Conservation (phyloP, 2,797 vertebrate genomes). For the Anolis apletophallus region DNA sequence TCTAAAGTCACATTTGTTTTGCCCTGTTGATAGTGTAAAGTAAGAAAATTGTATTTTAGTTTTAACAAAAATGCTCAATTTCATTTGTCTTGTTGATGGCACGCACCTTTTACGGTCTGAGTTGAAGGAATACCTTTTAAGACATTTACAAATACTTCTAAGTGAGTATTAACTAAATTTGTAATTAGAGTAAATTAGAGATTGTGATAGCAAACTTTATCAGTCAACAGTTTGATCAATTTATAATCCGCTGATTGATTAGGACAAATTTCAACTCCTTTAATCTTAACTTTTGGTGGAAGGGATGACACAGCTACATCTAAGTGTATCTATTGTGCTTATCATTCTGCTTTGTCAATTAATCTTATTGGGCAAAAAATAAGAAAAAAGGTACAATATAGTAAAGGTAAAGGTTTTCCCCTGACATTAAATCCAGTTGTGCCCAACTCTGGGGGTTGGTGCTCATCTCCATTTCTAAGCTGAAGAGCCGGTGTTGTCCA, state of each 20-base stretch:
- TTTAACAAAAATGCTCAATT: not conserved
- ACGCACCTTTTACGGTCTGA: not conserved
- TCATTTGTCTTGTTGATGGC: not conserved
- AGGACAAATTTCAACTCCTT: not conserved
- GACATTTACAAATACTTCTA: not conserved
- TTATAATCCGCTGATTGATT: not conserved
- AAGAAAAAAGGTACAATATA: not conserved
- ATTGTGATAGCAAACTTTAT: not conserved
- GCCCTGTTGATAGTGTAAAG: not conserved
- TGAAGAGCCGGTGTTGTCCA: too few relatives aligned
- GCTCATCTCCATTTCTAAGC: too few relatives aligned
- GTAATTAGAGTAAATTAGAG: not conserved
- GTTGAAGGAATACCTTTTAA: not conserved
- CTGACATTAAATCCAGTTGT: too few relatives aligned
- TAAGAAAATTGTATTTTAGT: not conserved
- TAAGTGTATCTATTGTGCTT: not conserved
- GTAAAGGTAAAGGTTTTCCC: too few relatives aligned
- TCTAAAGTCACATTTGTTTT: not conserved
- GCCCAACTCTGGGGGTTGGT: too few relatives aligned
- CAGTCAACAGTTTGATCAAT: not conserved
- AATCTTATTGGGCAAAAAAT: not conserved
- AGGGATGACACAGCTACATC: constrained; percentile 20
- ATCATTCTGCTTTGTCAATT: not conserved
- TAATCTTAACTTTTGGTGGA: constrained; percentile 4
- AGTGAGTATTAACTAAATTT: not conserved